These are phyloP conservation scores for Myotis daubentonii DNA, from an alignment of 2,797 vertebrate genomes.

Conservation along the genomic window DNA sequence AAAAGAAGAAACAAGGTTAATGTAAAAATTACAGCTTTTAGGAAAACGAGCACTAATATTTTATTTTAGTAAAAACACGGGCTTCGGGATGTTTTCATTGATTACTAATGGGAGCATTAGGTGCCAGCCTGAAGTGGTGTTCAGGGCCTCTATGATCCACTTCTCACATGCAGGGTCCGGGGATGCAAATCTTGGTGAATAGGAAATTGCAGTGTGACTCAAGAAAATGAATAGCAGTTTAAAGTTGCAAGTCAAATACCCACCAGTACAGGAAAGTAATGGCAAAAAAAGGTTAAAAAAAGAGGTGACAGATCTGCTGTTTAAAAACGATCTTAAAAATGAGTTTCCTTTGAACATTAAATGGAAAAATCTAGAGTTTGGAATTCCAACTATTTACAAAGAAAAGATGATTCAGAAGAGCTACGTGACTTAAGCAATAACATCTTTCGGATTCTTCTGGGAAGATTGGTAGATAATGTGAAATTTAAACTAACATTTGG, in stretches of 20 bases:
- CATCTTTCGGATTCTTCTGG: constrained; percentile 61
- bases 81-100: not conserved
- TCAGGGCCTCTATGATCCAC: not conserved
- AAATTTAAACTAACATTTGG: constrained; percentile 72
- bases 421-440: constrained; percentile 73
- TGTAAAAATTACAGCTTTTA: constrained; percentile 54
- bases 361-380: constrained; percentile 63
- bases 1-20: constrained; percentile 55
- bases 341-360: constrained; percentile 57
- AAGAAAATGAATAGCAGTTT: constrained; percentile 11
- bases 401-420: constrained; percentile 60
- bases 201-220: not conserved
- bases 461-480: constrained; percentile 66
- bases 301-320: constrained; percentile 27
- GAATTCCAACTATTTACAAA: constrained; percentile 59
- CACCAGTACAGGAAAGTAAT: not conserved
- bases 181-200: not conserved
- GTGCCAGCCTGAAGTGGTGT: not conserved
- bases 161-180: not conserved
- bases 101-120: not conserved
- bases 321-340: constrained; percentile 57
- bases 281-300: constrained; percentile 19
- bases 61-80: not conserved
- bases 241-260: not conserved
- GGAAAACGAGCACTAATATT: constrained; percentile 47